phyloP scores from a whole-genome alignment of 2,797 vertebrate genomes.

The Tiaroga cobitis region DNA sequence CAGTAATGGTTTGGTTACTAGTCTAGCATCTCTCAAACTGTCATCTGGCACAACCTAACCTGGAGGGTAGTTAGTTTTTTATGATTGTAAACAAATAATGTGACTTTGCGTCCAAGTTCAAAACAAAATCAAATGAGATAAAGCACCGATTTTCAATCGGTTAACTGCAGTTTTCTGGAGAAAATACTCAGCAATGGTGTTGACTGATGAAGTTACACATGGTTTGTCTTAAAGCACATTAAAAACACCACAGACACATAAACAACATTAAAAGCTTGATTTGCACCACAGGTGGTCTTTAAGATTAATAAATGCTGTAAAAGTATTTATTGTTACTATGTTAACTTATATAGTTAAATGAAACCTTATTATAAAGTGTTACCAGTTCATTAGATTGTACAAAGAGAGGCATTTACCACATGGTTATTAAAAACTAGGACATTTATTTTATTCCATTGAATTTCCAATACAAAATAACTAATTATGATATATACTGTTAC shows the following conservation, averaged over 20 bases:
- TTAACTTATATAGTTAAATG: background rate
- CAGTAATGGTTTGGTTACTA: background rate
- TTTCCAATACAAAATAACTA: background rate
- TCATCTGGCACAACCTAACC: too few species aligned
- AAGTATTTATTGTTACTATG: background rate
- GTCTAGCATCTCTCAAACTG: background rate
- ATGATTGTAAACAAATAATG: background rate
- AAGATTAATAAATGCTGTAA: background rate
- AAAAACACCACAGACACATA: too few species aligned
- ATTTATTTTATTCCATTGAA: background rate
- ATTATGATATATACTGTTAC: background rate
- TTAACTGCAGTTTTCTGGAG: too few species aligned
- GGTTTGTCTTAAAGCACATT: too few species aligned
- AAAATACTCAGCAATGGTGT: too few species aligned
- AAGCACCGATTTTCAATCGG: background rate
- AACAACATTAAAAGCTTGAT: too few species aligned
- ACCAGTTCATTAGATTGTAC: background rate
- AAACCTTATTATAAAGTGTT: background rate
- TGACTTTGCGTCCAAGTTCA: background rate
- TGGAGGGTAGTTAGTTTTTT: background rate
- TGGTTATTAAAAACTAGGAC: background rate
- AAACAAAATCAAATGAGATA: background rate
- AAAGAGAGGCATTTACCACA: background rate
- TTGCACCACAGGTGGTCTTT: too few species aligned
- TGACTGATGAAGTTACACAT: too few species aligned